Base-by-base conservation (phyloP, 2,797 vertebrate species). In the Peromyscus nudipes region DNA sequence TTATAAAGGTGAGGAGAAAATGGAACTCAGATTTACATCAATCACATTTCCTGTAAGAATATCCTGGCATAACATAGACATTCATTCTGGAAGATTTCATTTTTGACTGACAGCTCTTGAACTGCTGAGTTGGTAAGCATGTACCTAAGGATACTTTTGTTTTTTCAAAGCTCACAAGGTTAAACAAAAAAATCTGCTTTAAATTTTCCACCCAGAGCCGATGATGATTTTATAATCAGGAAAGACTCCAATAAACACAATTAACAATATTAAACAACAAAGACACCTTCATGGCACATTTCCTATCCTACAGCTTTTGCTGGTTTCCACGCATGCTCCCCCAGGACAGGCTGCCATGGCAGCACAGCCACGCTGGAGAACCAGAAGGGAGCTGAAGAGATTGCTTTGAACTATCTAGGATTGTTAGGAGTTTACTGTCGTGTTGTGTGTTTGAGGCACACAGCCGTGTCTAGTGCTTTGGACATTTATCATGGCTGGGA, bases 171-270 rank as follows among this genome's bases (percentile, higher is more conserved):
- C 46, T 34, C 31, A 23, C 52, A n/a, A 84, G 11, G 37, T 76
- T 95, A 49, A 83, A 90, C 73, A 86, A 89, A 85, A 19, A 21
- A 43, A 55, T 9, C 71, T 92, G 31, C 16, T 25, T 82, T 10
- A 31, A 23, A 62, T 83, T 96, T 96, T 43, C 34, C n/a, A 73
- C 21, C 55, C 73, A 73, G n/a, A 83, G 29, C 13, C 46, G 92
- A 10, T 82, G 84, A 75, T 92, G 89, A 87, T 77, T 94, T 91
- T 76, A 82, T 84, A 67, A 65, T 13, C 46, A 71, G 31, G 85
- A 93, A 67, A 88, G 31, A 92, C 52, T 29, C n/a, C 31, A 95
- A 34, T 52, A 65, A 83, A 88, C n/a, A 90, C 65, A 94, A 65
- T 89, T 40, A 89, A 65, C 9, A 49, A 40, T 23, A 37, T 40